Base-by-base conservation (phyloP, 2,797 vertebrate species). In the Gila robusta region DNA sequence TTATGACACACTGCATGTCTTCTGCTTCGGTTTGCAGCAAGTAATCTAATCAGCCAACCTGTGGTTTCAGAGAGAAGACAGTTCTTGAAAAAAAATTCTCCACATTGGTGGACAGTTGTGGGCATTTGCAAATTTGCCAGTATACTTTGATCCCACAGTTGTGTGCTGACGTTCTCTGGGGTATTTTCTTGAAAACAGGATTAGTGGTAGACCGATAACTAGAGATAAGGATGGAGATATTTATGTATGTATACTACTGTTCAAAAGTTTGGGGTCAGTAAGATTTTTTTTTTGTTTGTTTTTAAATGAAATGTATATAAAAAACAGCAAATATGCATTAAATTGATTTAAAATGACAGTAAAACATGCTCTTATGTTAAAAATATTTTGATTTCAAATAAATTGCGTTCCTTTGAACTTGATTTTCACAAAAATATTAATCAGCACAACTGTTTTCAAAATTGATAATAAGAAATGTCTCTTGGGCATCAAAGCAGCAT, bases 31-130 rank as follows among this genome's bases (percentile, higher is more conserved):
- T 73, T 73, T 74, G 17, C 54, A 37, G 21, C 12, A 44, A 44
- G n/a, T 49, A 64, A 73, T 62, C 54, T 23, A 52, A 49, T 41
- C 56, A 67, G 56, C 41, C 56, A 21, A 66, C 19, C 82, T 66
- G 56, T 74, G 54, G 82, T 62, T 83, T 83, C 28, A 66, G 39
- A 83, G 28, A 83, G 11, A 64, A 79, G n/a, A 64, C 77, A 26
- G 21, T 81, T 37, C 41, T 81, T 47, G 5, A 47, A 32, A 23
- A 37, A 47, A 32, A 23, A 37, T 70, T 49, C 16, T 28, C 19
- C n/a, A 16, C 17, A 32, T 69, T 69, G 17, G 49, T 81, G 44
- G 62, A 71, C 49, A 16, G 21, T 56, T 56, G 44, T 11, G 12
- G 28, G 28, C 64, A 49, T 82, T 37, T 82, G 52, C 6, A 23